Base-by-base conservation (phyloP, 2,888 invertebrate species). In the Chymomyza amoena region DNA sequence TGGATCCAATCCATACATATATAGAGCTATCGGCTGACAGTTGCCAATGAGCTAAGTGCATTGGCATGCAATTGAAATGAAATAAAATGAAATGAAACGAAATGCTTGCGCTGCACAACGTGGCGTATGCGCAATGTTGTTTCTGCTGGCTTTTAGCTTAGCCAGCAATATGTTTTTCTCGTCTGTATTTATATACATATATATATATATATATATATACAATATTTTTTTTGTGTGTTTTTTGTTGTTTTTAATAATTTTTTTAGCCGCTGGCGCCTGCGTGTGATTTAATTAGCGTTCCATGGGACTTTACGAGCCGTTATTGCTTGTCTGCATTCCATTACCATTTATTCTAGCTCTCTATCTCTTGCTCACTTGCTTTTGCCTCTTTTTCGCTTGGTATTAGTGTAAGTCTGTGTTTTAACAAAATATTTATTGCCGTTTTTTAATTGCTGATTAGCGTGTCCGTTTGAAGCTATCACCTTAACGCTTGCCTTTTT, bases 61-160 rank as follows among this genome's bases (percentile, higher is more conserved):
- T 72, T 82, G 87, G 88, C 81, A 89, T 89, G 88, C 85, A 81
- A 84, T 88, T 81, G 85, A 72, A 75, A 68, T 72, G 52, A 73
- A 73, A 70, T 76, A 16, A 54, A 20, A 54, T n/a, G n/a, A 54
- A 20, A 45, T 45, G 15, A 54, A 54, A 54, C 25, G 68, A 73
- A 67, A 69, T 76, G 82, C 80, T 80, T 73, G 61, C 78, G 71
- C 83, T 75, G 82, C 87, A 79, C 69, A 84, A 84, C 79, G 75
- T 78, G 87, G 81, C 88, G 84, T 88, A 88, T 84, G 88, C 87
- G 79, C 82, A 88, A 84, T 70, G 61, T 76, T 70, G 70, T 62
- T 63, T 64, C 39, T 39, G 66, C 68, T 61, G 62, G 13, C 36
- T 68, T 66, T 64, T 59, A 66, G 80, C 72, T 78, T 73, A 71